Evolutionary conservation across 2,888 invertebrate species (phyloP).

Genomic region (Muschampia plurimacula): DNA sequence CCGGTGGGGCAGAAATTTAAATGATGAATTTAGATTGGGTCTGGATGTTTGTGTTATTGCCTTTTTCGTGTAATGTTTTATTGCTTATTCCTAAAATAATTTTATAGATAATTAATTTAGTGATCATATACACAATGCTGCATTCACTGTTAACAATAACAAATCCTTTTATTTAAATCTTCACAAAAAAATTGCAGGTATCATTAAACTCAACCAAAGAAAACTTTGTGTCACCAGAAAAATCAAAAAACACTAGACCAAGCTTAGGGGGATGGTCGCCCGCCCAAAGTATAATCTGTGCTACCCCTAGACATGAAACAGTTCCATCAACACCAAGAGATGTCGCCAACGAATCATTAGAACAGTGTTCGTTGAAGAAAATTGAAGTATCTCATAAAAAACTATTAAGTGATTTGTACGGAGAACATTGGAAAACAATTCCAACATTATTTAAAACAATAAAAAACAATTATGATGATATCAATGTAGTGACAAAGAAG

Average conservation of each 20-base stretch:
- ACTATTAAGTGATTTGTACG: constrained; percentile 81
- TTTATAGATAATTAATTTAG: too few relatives aligned
- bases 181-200: constrained; percentile 57
- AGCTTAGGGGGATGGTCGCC: constrained; percentile 77
- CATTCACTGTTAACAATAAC: too few relatives aligned
- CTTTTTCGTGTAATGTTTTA: too few relatives aligned
- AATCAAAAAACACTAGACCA: constrained; percentile 54
- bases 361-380: constrained; percentile 73
- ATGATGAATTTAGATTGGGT: too few relatives aligned
- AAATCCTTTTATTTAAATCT: neutral
- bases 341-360: constrained; percentile 67
- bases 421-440: constrained; percentile 83
- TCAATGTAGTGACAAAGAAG: constrained; percentile 65
- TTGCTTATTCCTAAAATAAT: too few relatives aligned
- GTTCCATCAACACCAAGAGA: constrained; percentile 73
- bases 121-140: too few relatives aligned
- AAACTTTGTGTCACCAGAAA: constrained; percentile 50
- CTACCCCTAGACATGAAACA: constrained; percentile 63
- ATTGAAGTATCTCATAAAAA: constrained; percentile 75
- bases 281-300: constrained; percentile 71
- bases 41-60: too few relatives aligned
- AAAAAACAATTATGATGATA: constrained; percentile 59
- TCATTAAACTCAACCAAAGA: constrained; percentile 65
- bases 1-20: too few relatives aligned
- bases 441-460: constrained; percentile 72